These are phyloP conservation scores for Salvelinus fontinalis DNA, from an alignment of 2,113 vertebrate species.

Conservation along the genomic window DNA sequence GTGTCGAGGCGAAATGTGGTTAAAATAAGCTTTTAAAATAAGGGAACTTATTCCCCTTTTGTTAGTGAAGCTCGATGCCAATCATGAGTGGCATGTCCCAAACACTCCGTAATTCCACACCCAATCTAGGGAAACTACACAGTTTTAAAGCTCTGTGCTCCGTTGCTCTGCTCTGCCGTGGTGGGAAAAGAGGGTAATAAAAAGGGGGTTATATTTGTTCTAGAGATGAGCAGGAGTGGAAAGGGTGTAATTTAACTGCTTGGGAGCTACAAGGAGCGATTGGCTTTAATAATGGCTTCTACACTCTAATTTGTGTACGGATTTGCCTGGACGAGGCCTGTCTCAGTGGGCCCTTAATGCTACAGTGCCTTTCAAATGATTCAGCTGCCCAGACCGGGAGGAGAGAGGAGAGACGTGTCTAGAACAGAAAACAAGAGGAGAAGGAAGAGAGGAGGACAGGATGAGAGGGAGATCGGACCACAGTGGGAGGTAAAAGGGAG, in stretches of 20 bases:
- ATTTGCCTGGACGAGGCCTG: conserved; percentile 48
- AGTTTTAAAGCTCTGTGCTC: conserved; percentile 23
- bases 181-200: conserved; percentile 34
- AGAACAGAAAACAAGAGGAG: not conserved
- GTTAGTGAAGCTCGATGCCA: conserved; percentile 40
- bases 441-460: not conserved
- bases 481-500: not conserved
- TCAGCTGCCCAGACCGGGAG: not conserved
- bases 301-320: conserved; percentile 62
- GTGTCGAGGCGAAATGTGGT: conserved; percentile 32
- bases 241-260: conserved; percentile 62
- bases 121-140: conserved; percentile 31
- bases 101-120: conserved; percentile 43
- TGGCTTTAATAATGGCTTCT: conserved; percentile 65
- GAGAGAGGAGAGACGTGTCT: conserved; percentile 33
- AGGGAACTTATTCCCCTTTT: conserved; percentile 52
- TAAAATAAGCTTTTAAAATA: conserved; percentile 35
- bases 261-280: conserved; percentile 40
- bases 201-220: conserved; percentile 44
- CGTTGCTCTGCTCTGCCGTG: not conserved
- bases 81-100: conserved; percentile 47
- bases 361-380: conserved; percentile 29
- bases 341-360: conserved; percentile 54
- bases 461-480: too few species aligned
- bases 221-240: conserved; percentile 41